Conservation (phyloP, 30 jellyfish, hydroid and myxozoan species). For the Aurelia sp. region DNA sequence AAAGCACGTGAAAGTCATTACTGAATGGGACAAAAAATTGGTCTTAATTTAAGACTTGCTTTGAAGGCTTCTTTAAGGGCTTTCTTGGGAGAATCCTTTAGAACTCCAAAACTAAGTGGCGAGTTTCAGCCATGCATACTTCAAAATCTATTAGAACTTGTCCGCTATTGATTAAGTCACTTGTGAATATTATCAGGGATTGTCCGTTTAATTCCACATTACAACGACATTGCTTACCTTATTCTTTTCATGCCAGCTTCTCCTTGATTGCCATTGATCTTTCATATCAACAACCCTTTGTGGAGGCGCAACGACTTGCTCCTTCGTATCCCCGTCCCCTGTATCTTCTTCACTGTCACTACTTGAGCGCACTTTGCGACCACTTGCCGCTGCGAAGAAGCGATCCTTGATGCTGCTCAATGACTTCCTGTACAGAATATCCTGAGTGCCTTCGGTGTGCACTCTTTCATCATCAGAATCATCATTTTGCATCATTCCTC, state of each 20-base stretch:
- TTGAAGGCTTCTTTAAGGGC: no score
- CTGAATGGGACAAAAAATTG: no score
- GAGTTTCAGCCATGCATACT: no score
- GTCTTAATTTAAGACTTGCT: no score
- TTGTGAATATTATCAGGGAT: no score
- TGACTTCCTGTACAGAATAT: constrained; percentile 54
- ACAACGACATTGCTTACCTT: constrained; percentile 30
- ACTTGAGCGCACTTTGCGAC: constrained; percentile 41
- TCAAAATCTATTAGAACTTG: no score
- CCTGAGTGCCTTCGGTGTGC: constrained; percentile 25
- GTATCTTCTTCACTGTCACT: constrained; percentile 68
- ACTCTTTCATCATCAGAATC: constrained; percentile 21
- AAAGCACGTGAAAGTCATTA: no score
- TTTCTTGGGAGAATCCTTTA: no score
- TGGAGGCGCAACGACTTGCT: constrained; percentile 43
- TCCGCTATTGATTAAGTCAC: no score
- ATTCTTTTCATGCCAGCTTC: constrained; percentile 30
- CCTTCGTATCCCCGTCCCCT: constrained; percentile 36
- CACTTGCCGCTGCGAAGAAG: constrained; percentile 75
- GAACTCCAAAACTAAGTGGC: no score
- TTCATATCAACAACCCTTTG: constrained; percentile 41
- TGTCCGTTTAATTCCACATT: no score
- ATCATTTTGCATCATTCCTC: constrained; percentile 42
- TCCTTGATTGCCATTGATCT: constrained; percentile 47
- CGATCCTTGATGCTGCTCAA: constrained; percentile 65